Conservation (phyloP, 2,888 invertebrate genomes). For the Phasia obesa region DNA sequence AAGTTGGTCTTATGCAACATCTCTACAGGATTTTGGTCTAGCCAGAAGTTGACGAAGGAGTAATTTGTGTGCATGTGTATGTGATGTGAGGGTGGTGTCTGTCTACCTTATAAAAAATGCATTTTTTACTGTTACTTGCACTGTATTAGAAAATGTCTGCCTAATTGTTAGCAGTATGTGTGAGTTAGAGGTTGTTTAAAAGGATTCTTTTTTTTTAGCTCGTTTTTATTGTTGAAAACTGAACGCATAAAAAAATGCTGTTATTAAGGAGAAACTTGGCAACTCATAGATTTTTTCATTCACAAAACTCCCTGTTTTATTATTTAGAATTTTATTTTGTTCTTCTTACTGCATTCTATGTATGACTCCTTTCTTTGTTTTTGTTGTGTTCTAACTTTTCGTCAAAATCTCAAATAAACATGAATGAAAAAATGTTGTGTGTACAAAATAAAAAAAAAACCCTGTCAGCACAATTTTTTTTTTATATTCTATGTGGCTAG, state of each 20-base stretch:
- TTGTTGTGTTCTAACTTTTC: slow-evolving; percentile 51
- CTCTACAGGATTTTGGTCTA: slow-evolving; percentile 19
- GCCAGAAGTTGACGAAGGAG: slow-evolving; percentile 12
- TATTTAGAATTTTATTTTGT: slow-evolving; percentile 43
- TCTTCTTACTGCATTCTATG: slow-evolving; percentile 13
- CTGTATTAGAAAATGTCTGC: slow-evolving; percentile 5
- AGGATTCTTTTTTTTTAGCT: background rate
- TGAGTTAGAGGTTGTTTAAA: slow-evolving; percentile 3
- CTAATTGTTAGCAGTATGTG: background rate
- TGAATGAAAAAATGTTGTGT: slow-evolving; percentile 45
- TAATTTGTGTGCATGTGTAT: background rate
- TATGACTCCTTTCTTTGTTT: slow-evolving; percentile 11
- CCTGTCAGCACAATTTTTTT: slow-evolving; percentile 30
- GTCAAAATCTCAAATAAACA: slow-evolving; percentile 44
- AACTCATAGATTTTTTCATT: slow-evolving; percentile 40
- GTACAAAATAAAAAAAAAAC: slow-evolving; percentile 27
- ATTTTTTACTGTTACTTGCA: slow-evolving; percentile 18
- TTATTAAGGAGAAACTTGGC: slow-evolving; percentile 50
- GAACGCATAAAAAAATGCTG: slow-evolving; percentile 9
- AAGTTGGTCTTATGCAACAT: background rate
- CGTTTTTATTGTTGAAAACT: slow-evolving; percentile 21
- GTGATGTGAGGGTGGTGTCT: background rate
- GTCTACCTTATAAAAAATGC: background rate
- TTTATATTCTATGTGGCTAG: slow-evolving; percentile 51
- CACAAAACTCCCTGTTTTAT: slow-evolving; percentile 32